phyloP scores from a whole-genome alignment of 2,888 invertebrate genomes.

The Stenichneumon culpator region DNA sequence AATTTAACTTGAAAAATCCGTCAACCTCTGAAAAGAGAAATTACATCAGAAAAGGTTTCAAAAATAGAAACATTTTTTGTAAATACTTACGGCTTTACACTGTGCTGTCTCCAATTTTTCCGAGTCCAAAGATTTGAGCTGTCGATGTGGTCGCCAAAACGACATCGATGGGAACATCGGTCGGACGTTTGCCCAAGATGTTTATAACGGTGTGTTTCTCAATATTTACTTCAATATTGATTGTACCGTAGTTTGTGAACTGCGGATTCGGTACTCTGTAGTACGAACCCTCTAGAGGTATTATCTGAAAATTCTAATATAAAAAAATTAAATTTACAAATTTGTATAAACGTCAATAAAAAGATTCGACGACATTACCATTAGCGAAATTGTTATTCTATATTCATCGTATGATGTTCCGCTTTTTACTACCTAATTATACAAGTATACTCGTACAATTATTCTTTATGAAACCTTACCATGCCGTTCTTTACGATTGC shows the following conservation, averaged over 20 bases:
- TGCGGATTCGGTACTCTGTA: neutral
- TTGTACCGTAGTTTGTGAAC: neutral
- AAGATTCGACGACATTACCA: too few relatives aligned
- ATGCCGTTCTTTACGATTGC: neutral
- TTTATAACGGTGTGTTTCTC: neutral
- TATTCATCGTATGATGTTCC: neutral
- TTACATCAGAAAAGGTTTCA: neutral
- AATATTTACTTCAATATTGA: neutral
- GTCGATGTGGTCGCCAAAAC: neutral
- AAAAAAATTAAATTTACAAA: neutral
- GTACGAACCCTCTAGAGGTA: neutral
- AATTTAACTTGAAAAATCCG: neutral
- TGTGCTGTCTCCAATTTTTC: neutral
- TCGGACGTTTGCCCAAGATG: neutral
- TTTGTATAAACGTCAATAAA: too few relatives aligned
- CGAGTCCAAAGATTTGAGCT: neutral
- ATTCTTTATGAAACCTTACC: neutral
- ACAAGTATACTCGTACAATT: too few relatives aligned
- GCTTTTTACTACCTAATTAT: too few relatives aligned
- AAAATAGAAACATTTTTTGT: neutral
- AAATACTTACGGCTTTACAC: neutral
- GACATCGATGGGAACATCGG: neutral
- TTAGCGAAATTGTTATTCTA: neutral
- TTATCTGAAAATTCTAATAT: neutral
- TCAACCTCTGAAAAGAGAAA: slow-evolving; percentile 6